phyloP scores from a whole-genome alignment of 1,140 invertebrate species.

The Tetranychus cinnabarinus region DNA sequence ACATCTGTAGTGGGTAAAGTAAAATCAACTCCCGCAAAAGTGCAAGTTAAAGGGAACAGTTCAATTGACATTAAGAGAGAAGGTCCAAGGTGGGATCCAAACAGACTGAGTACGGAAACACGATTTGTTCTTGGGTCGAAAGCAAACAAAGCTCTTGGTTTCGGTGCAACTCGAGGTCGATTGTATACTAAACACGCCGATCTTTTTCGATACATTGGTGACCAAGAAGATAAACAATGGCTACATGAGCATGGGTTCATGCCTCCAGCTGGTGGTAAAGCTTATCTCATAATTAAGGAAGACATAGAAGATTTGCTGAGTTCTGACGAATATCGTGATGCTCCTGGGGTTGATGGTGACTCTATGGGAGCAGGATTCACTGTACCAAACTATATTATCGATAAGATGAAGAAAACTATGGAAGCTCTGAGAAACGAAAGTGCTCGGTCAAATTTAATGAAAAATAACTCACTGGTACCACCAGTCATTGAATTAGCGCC shows the following conservation, averaged over 20 bases:
- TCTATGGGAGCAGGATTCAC: slow-evolving; percentile 40
- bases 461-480: not conserved
- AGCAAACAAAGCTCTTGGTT: slow-evolving; percentile 40
- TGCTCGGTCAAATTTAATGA: not conserved
- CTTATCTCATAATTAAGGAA: slow-evolving; percentile 51
- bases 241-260: slow-evolving; percentile 45
- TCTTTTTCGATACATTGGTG: slow-evolving; percentile 45
- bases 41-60: not conserved
- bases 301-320: slow-evolving; percentile 47
- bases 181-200: slow-evolving; percentile 52
- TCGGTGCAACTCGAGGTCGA: slow-evolving; percentile 43
- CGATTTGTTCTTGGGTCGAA: slow-evolving; percentile 50
- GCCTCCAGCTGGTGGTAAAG: slow-evolving; percentile 46
- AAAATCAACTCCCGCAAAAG: slow-evolving; percentile 4
- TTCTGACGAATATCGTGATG: slow-evolving; percentile 36
- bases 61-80: slow-evolving; percentile 22
- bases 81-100: slow-evolving; percentile 45
- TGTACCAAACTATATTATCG: slow-evolving; percentile 41
- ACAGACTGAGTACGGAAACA: slow-evolving; percentile 36
- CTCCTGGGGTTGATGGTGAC: slow-evolving; percentile 31
- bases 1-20: slow-evolving; percentile 1
- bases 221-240: slow-evolving; percentile 59
- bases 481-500: not conserved
- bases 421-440: not conserved
- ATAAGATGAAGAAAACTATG: slow-evolving; percentile 33